These are phyloP conservation scores for Danio choprae DNA, from an alignment of 2,797 vertebrate genomes.

Conservation along the genomic window DNA sequence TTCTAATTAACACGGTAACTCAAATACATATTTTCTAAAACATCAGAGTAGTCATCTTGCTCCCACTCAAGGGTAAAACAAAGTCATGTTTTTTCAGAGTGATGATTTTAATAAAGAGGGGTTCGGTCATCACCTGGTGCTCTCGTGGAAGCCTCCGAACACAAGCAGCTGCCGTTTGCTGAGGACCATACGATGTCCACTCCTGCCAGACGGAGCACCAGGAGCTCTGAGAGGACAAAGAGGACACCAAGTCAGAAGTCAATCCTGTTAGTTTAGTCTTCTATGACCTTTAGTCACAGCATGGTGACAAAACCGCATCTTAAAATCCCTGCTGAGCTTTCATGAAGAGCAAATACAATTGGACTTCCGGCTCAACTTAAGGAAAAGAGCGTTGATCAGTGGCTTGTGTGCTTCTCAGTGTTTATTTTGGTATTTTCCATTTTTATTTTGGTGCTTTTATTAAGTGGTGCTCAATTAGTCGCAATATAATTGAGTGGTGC, in stretches of 20 bases:
- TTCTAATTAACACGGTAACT: no score
- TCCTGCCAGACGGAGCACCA: slow-evolving; percentile 91
- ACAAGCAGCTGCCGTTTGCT: slow-evolving; percentile 90
- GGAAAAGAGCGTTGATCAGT: not conserved
- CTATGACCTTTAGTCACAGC: not conserved
- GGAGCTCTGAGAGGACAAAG: slow-evolving; percentile 75
- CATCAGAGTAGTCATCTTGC: not conserved
- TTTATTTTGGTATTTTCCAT: not conserved
- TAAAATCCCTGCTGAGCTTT: slow-evolving; percentile 7
- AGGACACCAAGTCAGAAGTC: slow-evolving; percentile 1
- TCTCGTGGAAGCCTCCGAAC: slow-evolving; percentile 98
- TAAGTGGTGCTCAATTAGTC: no score
- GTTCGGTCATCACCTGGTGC: slow-evolving; percentile 77
- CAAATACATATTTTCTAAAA: no score
- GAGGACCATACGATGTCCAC: slow-evolving; percentile 92
- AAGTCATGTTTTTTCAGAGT: not conserved
- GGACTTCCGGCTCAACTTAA: not conserved
- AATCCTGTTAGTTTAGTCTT: slow-evolving; percentile 11
- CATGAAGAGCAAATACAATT: slow-evolving; percentile 5
- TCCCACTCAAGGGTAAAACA: not conserved
- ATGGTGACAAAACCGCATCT: not conserved
- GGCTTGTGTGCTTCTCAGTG: not conserved
- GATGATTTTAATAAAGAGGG: not conserved
- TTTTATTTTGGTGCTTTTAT: no score
- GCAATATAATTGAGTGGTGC: no score